Percentiles rank a stretch among this genome's conserved stretches.
phyloP scores from a whole-genome alignment of 2,113 vertebrate species.

The Shinisaurus crocodilurus region DNA sequence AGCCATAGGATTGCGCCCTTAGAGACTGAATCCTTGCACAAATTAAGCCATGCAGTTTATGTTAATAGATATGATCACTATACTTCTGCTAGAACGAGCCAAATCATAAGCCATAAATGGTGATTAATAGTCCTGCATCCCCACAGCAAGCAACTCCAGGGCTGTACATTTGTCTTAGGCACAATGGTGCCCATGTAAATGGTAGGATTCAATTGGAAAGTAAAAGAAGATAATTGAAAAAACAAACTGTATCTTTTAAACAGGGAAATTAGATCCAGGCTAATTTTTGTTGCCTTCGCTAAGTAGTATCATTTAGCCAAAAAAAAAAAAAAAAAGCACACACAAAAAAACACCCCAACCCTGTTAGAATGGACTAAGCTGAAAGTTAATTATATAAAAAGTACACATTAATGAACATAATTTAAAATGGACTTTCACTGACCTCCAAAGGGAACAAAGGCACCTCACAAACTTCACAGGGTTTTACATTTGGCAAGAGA shows the following conservation, averaged over 20 bases:
- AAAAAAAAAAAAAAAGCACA: slow-evolving; percentile 39
- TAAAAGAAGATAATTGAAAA: slow-evolving; percentile 46
- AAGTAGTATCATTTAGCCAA: neutral
- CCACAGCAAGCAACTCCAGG: slow-evolving; percentile 32
- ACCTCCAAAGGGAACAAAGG: slow-evolving; percentile 62
- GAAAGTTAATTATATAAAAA: slow-evolving; percentile 64
- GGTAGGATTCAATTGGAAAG: slow-evolving; percentile 54
- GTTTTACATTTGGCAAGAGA: slow-evolving; percentile 65
- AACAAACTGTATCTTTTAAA: slow-evolving; percentile 34
- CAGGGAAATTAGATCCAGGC: slow-evolving; percentile 40
- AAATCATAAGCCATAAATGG: slow-evolving; percentile 50
- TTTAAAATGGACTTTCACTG: slow-evolving; percentile 60
- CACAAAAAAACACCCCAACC: neutral
- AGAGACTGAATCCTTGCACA: neutral
- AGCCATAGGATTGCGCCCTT: neutral
- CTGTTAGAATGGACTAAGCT: slow-evolving; percentile 22
- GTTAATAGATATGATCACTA: slow-evolving; percentile 25
- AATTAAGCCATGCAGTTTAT: slow-evolving; percentile 21
- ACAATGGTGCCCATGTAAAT: slow-evolving; percentile 41
- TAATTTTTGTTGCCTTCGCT: slow-evolving; percentile 33
- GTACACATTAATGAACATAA: slow-evolving; percentile 50
- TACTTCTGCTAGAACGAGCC: slow-evolving; percentile 33
- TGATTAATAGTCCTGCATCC: slow-evolving; percentile 56
- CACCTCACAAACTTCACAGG: slow-evolving; percentile 58
- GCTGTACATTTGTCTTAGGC: slow-evolving; percentile 34